phyloP scores from a whole-genome alignment of 2,797 vertebrate genomes.

The Chelmon rostratus region DNA sequence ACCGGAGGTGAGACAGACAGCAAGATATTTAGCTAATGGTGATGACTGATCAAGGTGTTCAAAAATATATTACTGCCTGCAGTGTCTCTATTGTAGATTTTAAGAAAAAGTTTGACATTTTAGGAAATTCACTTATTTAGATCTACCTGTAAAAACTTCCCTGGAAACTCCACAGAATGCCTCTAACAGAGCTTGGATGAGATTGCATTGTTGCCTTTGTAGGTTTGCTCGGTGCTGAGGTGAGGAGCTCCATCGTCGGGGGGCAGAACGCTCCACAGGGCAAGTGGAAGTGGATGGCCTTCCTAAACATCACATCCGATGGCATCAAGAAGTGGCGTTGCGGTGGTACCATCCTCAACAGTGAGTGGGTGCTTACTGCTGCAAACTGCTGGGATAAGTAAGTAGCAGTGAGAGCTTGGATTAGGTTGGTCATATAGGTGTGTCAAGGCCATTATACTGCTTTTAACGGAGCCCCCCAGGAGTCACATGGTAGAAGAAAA shows the following conservation, averaged over 20 bases:
- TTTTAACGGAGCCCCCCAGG: neutral
- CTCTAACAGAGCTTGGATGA: neutral
- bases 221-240: constrained; percentile 44
- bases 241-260: constrained; percentile 47
- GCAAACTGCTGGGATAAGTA: constrained; percentile 46
- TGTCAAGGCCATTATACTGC: neutral
- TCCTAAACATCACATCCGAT: constrained; percentile 24
- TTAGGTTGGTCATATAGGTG: neutral
- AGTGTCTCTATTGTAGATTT: no score
- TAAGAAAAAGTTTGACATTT: no score
- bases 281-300: constrained; percentile 19
- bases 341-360: constrained; percentile 36
- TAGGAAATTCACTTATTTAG: no score
- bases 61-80: no score
- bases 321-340: neutral
- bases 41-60: no score
- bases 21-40: no score
- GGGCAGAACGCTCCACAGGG: neutral
- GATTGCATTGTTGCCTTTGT: neutral
- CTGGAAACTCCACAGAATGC: neutral
- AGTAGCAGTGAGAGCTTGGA: neutral
- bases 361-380: constrained; percentile 52
- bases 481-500: no score
- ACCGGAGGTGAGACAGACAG: constrained; percentile 46
- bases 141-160: neutral